Percentiles rank a stretch among this genome's conserved stretches.
phyloP scores from a whole-genome alignment of 2,888 invertebrate genomes.

The Lathronympha strigana region DNA sequence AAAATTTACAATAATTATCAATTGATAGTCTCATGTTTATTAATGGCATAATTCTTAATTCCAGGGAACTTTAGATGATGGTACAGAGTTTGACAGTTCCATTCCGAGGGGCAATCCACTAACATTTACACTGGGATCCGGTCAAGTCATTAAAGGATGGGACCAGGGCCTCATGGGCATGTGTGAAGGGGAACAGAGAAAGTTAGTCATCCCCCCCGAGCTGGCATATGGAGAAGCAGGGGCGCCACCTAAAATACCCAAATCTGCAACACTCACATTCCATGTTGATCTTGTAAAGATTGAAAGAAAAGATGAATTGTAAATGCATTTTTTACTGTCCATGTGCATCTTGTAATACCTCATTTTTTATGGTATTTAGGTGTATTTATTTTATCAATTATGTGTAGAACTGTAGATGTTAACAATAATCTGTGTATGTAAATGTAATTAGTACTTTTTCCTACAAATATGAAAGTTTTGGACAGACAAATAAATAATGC shows the following conservation, averaged over 20 bases:
- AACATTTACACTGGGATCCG: slow-evolving; percentile 91
- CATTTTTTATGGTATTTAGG: slow-evolving; percentile 10
- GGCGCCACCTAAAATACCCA: slow-evolving; percentile 93
- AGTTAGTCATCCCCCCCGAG: slow-evolving; percentile 93
- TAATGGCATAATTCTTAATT: slow-evolving; percentile 49
- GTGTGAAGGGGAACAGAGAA: slow-evolving; percentile 94
- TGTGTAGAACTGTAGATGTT: slow-evolving; percentile 1
- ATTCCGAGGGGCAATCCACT: slow-evolving; percentile 89
- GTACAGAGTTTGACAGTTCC: slow-evolving; percentile 94
- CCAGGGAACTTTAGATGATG: slow-evolving; percentile 92
- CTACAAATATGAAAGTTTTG: background rate
- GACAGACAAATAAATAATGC: slow-evolving; percentile 20
- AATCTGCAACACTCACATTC: slow-evolving; percentile 90
- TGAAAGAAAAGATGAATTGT: slow-evolving; percentile 85
- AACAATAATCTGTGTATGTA: slow-evolving; percentile 6
- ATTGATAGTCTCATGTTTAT: background rate
- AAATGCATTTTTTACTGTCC: slow-evolving; percentile 47
- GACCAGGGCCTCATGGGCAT: slow-evolving; percentile 94
- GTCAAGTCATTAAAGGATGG: slow-evolving; percentile 96
- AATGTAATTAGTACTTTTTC: slow-evolving; percentile 1
- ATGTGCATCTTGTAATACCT: background rate
- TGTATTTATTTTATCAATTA: slow-evolving; percentile 11
- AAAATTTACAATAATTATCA: background rate
- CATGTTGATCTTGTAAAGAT: slow-evolving; percentile 92
- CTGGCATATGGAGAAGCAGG: slow-evolving; percentile 93